phyloP scores from a whole-genome alignment of 2,888 invertebrate genomes.

The Saturnia pavonia region DNA sequence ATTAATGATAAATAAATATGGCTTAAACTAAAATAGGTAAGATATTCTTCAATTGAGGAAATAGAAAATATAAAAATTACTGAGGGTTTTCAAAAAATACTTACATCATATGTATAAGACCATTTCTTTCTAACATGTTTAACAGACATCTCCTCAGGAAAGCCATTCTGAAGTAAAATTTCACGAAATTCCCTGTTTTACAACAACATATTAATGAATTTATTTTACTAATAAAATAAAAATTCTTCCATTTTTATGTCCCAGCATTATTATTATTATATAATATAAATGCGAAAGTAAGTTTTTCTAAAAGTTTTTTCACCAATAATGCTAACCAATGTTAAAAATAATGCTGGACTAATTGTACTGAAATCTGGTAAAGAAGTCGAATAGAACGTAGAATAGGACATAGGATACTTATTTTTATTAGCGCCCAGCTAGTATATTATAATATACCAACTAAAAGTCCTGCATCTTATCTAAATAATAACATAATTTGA shows the following conservation, averaged over 20 bases:
- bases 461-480: neutral
- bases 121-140: conserved; percentile 75
- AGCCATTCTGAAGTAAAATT: conserved; percentile 67
- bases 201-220: neutral
- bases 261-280: neutral
- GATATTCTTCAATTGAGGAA: neutral
- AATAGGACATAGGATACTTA: neutral
- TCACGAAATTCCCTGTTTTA: conserved; percentile 65
- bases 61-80: no score
- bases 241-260: neutral
- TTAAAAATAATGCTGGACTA: neutral
- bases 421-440: neutral
- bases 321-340: neutral
- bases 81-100: no score
- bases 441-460: neutral
- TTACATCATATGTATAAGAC: conserved; percentile 75
- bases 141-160: conserved; percentile 69
- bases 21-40: neutral
- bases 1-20: conserved; percentile 16
- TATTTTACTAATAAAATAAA: neutral
- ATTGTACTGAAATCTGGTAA: neutral
- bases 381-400: neutral
- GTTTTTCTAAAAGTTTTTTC: neutral
- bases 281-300: neutral
- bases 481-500: neutral